phyloP scores from a whole-genome alignment of 1,140 invertebrate species.

The Drosophila erecta region DNA sequence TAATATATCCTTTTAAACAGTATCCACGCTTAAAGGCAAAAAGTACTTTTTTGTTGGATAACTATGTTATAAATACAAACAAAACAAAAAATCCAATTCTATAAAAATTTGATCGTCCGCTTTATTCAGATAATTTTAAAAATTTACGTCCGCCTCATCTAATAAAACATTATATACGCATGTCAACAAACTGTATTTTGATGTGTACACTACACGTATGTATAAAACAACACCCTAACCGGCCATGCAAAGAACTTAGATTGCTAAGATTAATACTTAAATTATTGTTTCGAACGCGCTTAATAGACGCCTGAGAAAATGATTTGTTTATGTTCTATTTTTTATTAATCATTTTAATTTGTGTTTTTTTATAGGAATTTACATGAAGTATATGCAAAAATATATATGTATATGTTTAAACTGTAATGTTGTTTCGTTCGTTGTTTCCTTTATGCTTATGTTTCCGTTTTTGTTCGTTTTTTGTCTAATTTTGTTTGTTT shows the following conservation, averaged over 20 bases:
- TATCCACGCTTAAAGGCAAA: too few species aligned
- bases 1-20: too few species aligned
- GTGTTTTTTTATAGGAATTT: neutral
- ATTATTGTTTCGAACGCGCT: neutral
- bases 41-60: too few species aligned
- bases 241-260: neutral
- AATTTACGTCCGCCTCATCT: neutral
- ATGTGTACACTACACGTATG: neutral
- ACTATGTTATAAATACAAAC: too few species aligned
- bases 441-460: slow-evolving; percentile 56
- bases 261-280: neutral
- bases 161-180: slow-evolving; percentile 1
- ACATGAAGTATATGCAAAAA: neutral
- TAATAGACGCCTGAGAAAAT: neutral
- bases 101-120: too few species aligned
- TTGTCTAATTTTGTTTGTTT: slow-evolving; percentile 89
- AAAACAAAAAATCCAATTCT: too few species aligned
- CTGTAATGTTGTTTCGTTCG: slow-evolving; percentile 50
- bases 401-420: slow-evolving; percentile 26
- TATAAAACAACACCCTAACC: neutral
- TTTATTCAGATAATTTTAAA: too few species aligned
- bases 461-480: slow-evolving; percentile 79
- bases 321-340: neutral
- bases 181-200: neutral
- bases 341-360: neutral